Conservation (phyloP, 2,797 vertebrate genomes). For the Alfaro cultratus region DNA sequence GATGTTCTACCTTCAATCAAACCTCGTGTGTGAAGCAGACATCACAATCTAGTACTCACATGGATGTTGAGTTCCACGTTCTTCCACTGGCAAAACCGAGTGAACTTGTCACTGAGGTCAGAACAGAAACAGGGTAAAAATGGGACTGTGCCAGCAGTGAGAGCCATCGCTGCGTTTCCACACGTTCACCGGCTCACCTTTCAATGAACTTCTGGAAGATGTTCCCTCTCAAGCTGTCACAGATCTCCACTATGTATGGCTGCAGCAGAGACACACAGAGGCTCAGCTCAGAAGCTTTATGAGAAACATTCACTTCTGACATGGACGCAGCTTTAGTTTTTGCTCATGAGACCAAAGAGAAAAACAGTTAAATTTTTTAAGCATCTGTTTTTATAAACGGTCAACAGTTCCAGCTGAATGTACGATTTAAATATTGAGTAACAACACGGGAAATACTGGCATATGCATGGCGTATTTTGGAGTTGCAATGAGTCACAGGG, state of each 20-base stretch:
- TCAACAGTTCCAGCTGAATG: background rate
- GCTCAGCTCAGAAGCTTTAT: background rate
- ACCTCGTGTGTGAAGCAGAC: background rate
- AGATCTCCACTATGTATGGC: slow-evolving; percentile 99
- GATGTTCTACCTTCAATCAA: background rate
- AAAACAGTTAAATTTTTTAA: background rate
- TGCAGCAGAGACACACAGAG: slow-evolving; percentile 55
- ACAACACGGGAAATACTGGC: background rate
- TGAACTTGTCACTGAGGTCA: slow-evolving; percentile 92
- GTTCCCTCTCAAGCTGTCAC: slow-evolving; percentile 92
- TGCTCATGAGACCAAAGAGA: background rate
- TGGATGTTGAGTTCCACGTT: slow-evolving; percentile 99
- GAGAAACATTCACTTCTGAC: background rate
- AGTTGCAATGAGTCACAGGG: slow-evolving; percentile 9
- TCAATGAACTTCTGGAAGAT: slow-evolving; percentile 97
- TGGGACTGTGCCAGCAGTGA: background rate
- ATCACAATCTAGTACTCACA: slow-evolving; percentile 81
- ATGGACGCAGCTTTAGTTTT: background rate
- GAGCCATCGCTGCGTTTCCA: background rate
- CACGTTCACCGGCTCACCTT: slow-evolving; percentile 82
- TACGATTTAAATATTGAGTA: background rate
- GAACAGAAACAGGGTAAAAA: background rate
- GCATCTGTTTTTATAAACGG: background rate
- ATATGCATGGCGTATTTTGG: background rate
- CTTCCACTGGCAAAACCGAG: slow-evolving; percentile 98